Evolutionary conservation across 2,888 invertebrate genomes (phyloP).

Genomic region (Mimumesa dahlbomi): DNA sequence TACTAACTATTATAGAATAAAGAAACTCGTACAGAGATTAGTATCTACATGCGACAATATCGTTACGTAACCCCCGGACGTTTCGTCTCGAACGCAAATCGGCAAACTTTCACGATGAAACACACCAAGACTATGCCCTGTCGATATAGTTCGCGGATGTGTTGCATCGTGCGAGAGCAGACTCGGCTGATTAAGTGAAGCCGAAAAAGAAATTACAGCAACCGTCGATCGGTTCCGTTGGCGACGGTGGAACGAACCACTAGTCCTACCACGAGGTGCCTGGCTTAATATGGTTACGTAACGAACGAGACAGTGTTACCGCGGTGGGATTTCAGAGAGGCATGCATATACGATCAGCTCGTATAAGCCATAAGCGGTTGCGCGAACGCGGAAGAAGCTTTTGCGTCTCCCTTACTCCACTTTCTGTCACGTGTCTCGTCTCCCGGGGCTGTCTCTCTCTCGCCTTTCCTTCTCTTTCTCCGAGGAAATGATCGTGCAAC

Average conservation of each 20-base stretch:
- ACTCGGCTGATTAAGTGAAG: background rate
- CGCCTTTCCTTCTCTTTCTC: constrained; percentile 13
- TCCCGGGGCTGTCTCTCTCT: constrained; percentile 4
- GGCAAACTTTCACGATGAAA: constrained; percentile 33
- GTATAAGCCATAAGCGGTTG: constrained; percentile 74
- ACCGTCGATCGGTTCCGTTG: background rate
- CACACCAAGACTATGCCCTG: background rate
- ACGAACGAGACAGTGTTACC: constrained; percentile 61
- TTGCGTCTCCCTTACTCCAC: constrained; percentile 39
- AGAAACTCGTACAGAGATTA: constrained; percentile 18
- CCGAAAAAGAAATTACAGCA: constrained; percentile 33
- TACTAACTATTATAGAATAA: too few relatives aligned
- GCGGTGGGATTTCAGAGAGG: constrained; percentile 58
- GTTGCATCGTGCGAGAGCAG: background rate
- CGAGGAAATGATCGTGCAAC: constrained; percentile 43
- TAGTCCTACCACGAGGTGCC: constrained; percentile 51
- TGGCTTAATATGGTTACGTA: constrained; percentile 73
- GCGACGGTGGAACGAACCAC: constrained; percentile 14
- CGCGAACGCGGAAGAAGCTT: constrained; percentile 77
- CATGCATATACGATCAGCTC: constrained; percentile 66
- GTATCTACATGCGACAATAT: constrained; percentile 22
- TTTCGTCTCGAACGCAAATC: constrained; percentile 8
- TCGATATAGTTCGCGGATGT: background rate
- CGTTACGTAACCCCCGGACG: constrained; percentile 26
- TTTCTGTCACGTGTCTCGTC: constrained; percentile 8